phyloP scores from a whole-genome alignment of 2,797 vertebrate species.

The Platalea minor region DNA sequence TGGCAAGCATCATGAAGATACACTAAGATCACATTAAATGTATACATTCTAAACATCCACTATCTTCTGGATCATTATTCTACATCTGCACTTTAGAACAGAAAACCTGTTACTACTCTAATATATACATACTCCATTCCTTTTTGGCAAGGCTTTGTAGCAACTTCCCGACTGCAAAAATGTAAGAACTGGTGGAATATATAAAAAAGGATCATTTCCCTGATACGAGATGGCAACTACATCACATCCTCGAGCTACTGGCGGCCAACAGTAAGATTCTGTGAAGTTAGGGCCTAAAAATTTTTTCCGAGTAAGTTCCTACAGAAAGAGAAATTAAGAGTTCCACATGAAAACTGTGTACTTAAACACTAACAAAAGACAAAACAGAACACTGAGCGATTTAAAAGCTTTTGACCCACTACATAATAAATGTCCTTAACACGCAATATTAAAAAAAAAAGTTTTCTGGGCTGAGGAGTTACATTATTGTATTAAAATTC shows the following conservation, averaged over 20 bases:
- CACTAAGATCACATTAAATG: not conserved
- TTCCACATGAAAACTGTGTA: not conserved
- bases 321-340: not conserved
- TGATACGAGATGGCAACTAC: conserved; percentile 78
- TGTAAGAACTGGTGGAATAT: conserved; percentile 85
- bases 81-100: not conserved
- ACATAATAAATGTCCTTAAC: not conserved
- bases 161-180: conserved; percentile 74
- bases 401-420: not conserved
- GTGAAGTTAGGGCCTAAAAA: conserved; percentile 70
- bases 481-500: not conserved
- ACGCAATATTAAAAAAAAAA: not conserved
- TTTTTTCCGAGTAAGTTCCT: conserved; percentile 77
- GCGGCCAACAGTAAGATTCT: conserved; percentile 86
- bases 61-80: not conserved
- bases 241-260: conserved; percentile 83
- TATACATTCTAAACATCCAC: not conserved
- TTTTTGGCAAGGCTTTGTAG: conserved; percentile 70
- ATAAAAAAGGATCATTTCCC: conserved; percentile 81
- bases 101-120: not conserved
- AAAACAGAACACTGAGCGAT: rapidly evolving
- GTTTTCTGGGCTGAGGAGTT: not conserved
- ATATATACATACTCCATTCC: conserved; percentile 79
- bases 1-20: not conserved
- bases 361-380: not conserved